phyloP scores from a whole-genome alignment of 2,797 vertebrate genomes.

The Pseudopleuronectes americanus region DNA sequence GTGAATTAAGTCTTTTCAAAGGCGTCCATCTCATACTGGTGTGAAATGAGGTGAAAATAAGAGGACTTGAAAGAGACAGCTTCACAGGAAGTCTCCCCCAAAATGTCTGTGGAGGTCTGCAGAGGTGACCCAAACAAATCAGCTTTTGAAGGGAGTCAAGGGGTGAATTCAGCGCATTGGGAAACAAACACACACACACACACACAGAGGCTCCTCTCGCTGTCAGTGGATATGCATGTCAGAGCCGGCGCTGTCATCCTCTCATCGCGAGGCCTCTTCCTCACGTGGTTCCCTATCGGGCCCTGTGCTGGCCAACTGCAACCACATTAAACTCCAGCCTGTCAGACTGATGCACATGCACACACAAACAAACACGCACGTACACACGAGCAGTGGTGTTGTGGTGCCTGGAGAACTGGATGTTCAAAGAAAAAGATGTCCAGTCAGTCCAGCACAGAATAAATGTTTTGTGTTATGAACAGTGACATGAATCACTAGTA shows the following conservation, averaged over 20 bases:
- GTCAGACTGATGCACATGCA: slow-evolving; percentile 37
- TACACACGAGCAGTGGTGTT: neutral
- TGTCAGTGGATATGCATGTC: slow-evolving; percentile 69
- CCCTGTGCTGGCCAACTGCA: slow-evolving; percentile 45
- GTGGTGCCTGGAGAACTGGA: too few species aligned
- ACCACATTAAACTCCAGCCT: slow-evolving; percentile 50
- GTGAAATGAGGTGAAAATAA: slow-evolving; percentile 84
- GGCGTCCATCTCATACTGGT: slow-evolving; percentile 73
- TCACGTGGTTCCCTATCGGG: slow-evolving; percentile 50
- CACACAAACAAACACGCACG: slow-evolving; percentile 2
- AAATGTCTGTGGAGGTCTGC: slow-evolving; percentile 69
- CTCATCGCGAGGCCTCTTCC: slow-evolving; percentile 31
- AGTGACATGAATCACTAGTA: too few species aligned
- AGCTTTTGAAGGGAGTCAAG: slow-evolving; percentile 78
- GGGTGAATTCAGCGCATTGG: slow-evolving; percentile 62
- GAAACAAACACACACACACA: slow-evolving; percentile 62
- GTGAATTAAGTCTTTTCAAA: slow-evolving; percentile 78
- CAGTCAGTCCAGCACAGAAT: too few species aligned
- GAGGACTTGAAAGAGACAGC: slow-evolving; percentile 74
- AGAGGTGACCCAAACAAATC: slow-evolving; percentile 82
- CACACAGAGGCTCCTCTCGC: slow-evolving; percentile 30
- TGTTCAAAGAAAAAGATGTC: too few species aligned
- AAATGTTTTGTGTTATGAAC: too few species aligned
- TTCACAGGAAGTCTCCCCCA: slow-evolving; percentile 69
- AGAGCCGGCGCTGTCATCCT: slow-evolving; percentile 58